These are phyloP conservation scores for Chinchilla lanigera DNA, from an alignment of 2,113 vertebrate species.

Conservation along the genomic window DNA sequence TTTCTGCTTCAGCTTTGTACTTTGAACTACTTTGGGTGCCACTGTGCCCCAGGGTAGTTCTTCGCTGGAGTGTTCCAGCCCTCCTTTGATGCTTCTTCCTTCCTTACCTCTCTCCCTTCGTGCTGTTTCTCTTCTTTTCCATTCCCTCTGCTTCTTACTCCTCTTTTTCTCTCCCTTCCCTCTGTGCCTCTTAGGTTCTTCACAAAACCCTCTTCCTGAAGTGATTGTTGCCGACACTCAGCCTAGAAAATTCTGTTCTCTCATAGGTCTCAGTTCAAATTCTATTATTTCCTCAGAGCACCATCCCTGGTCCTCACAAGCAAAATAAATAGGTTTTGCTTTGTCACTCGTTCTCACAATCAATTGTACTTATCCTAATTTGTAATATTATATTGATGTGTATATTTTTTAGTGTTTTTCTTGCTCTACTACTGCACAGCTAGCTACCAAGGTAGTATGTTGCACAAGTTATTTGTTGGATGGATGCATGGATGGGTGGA, in stretches of 20 bases:
- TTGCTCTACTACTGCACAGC: not conserved
- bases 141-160: not conserved
- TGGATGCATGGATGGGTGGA: not conserved
- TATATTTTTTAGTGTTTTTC: not conserved
- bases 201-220: not conserved
- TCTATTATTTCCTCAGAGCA: not conserved
- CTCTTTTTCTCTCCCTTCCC: not conserved
- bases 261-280: not conserved
- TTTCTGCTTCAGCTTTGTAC: not conserved
- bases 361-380: not conserved
- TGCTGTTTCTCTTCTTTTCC: not conserved
- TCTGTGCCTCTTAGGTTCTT: not conserved
- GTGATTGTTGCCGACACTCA: too few species aligned
- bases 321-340: not conserved
- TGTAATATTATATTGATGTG: not conserved
- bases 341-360: not conserved
- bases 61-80: not conserved
- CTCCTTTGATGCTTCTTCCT: not conserved
- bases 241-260: not conserved
- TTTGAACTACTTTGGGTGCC: not conserved
- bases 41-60: not conserved
- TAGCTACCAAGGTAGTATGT: not conserved
- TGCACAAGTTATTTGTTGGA: not conserved
- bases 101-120: not conserved
- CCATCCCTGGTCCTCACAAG: not conserved